Conservation (phyloP, 2,888 invertebrate species). For the Bursaphelenchus okinawaensis region DNA sequence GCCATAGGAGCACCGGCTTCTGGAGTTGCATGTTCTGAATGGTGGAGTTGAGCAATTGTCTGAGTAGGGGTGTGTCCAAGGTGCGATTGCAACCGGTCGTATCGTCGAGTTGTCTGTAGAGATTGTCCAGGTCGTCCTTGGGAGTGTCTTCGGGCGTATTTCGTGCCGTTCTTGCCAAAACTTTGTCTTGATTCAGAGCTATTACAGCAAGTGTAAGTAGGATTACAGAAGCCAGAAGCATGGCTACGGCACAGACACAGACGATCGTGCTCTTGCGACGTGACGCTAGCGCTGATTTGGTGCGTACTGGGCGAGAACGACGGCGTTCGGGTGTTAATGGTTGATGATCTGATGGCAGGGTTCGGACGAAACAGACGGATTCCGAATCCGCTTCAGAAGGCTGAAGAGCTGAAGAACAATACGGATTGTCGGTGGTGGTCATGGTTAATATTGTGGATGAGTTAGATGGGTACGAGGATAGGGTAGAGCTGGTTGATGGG, state of each 20-base stretch:
- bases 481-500: too few relatives aligned
- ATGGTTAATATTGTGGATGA: background rate
- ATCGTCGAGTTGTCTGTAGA: conserved; percentile 15
- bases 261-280: background rate
- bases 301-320: background rate
- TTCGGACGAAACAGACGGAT: background rate
- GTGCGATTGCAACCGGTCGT: conserved; percentile 23
- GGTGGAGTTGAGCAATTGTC: conserved; percentile 21
- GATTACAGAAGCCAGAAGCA: background rate
- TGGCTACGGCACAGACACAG: background rate
- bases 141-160: background rate
- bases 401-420: too few relatives aligned
- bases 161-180: background rate
- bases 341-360: background rate
- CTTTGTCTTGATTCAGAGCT: background rate
- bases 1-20: conserved; percentile 1
- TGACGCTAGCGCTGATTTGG: background rate
- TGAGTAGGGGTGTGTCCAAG: conserved; percentile 19
- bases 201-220: background rate
- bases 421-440: too few relatives aligned
- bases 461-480: background rate
- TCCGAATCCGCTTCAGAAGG: background rate
- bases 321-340: background rate
- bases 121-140: conserved; percentile 14
- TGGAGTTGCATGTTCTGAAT: conserved; percentile 10